A percentile compares a stretch with the other conserved stretches of the same genome.
Evolutionary conservation across 2,797 vertebrate species (phyloP).

Genomic region (Toxotes lorentzi): DNA sequence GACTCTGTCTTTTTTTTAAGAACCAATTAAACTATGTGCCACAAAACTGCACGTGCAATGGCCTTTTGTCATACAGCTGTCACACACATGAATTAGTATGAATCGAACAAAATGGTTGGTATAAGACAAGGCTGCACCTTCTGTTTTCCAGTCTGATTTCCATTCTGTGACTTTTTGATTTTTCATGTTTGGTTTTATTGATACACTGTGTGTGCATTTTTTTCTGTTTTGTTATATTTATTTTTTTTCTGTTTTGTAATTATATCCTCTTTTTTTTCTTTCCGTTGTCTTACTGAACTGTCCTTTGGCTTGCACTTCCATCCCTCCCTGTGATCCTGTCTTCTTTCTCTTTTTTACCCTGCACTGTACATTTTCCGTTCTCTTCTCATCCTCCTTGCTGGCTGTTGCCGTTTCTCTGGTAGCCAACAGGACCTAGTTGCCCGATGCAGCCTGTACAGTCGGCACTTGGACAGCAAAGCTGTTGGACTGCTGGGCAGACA

Average conservation of each 20-base stretch:
- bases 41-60: slow-evolving; percentile 38
- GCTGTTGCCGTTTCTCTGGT: slow-evolving; percentile 36
- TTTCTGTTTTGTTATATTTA: slow-evolving; percentile 54
- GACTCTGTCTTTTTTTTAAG: slow-evolving; percentile 52
- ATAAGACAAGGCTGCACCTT: slow-evolving; percentile 4
- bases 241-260: slow-evolving; percentile 43
- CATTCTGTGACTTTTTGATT: slow-evolving; percentile 19
- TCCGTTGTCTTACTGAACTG: not conserved
- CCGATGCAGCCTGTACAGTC: slow-evolving; percentile 82
- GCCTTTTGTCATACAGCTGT: slow-evolving; percentile 44
- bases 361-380: slow-evolving; percentile 27
- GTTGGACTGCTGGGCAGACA: slow-evolving; percentile 49
- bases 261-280: slow-evolving; percentile 22
- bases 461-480: slow-evolving; percentile 72
- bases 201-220: slow-evolving; percentile 34
- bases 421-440: slow-evolving; percentile 82
- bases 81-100: slow-evolving; percentile 11
- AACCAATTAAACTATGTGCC: slow-evolving; percentile 67
- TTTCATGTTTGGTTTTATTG: slow-evolving; percentile 31
- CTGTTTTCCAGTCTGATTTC: not conserved
- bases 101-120: not conserved
- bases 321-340: not conserved
- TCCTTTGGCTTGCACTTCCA: slow-evolving; percentile 1
- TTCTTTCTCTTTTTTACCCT: slow-evolving; percentile 23
- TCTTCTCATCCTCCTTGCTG: slow-evolving; percentile 31